Conservation (phyloP, 2,797 vertebrate genomes). For the Siniperca scherzeri region DNA sequence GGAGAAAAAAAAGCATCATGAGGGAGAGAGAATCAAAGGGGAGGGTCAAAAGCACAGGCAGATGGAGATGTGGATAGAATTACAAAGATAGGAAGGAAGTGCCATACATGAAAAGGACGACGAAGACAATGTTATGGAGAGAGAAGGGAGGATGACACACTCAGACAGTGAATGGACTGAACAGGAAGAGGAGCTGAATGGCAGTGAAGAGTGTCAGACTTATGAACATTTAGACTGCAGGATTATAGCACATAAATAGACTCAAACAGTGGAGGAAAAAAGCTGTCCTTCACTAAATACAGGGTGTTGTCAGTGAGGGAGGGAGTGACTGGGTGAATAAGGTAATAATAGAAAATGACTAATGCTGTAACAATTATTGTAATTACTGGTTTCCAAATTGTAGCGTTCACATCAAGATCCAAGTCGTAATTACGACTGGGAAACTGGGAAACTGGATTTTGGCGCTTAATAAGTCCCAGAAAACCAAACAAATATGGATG, state of each 20-base stretch:
- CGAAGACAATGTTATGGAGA: neutral
- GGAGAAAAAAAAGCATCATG: neutral
- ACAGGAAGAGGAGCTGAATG: conserved; percentile 26
- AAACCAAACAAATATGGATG: neutral
- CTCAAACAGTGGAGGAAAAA: neutral
- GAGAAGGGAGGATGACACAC: conserved; percentile 4
- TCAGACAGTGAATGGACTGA: conserved; percentile 23
- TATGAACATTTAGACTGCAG: conserved; percentile 14
- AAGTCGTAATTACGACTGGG: neutral
- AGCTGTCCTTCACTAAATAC: neutral
- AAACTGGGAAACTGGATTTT: neutral
- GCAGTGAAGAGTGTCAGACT: conserved; percentile 26
- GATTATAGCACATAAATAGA: conserved; percentile 17
- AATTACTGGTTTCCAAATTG: neutral
- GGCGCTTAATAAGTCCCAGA: neutral
- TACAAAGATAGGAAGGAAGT: conserved; percentile 5
- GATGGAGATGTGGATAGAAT: conserved; percentile 18
- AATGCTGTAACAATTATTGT: neutral
- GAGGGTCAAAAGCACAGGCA: neutral
- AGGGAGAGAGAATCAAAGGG: neutral
- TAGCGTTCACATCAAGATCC: neutral
- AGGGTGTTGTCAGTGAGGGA: conserved; percentile 4
- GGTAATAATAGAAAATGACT: neutral
- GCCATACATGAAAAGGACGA: neutral
- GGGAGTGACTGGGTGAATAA: neutral